Conservation (phyloP, 2,797 vertebrate genomes). For the Tauraco hartlaubi region DNA sequence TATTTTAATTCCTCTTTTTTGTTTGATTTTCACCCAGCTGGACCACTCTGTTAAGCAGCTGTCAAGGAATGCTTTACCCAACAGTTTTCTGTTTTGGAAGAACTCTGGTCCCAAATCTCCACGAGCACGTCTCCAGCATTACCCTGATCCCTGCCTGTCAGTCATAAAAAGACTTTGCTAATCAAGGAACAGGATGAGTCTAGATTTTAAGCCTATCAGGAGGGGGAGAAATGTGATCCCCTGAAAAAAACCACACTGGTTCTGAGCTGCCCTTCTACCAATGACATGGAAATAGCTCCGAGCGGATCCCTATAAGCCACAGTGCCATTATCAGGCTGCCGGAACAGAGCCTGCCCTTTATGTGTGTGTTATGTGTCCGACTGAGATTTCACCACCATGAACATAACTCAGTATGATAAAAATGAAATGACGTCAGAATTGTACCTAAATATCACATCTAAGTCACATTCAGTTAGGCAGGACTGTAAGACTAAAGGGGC, state of each 20-base stretch:
- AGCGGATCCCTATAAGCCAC: not conserved
- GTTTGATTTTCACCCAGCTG: slow-evolving; percentile 47
- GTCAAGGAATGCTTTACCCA: slow-evolving; percentile 38
- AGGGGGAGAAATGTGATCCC: not conserved
- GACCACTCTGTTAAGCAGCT: slow-evolving; percentile 14
- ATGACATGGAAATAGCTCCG: not conserved
- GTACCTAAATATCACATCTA: not conserved
- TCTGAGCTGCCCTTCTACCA: not conserved
- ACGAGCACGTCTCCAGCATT: not conserved
- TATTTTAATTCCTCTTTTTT: slow-evolving; percentile 44
- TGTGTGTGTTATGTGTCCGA: not conserved
- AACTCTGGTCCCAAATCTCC: not conserved
- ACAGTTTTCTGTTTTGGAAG: not conserved
- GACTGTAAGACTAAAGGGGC: not conserved
- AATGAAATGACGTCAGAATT: not conserved
- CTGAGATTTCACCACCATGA: not conserved
- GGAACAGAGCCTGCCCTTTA: not conserved
- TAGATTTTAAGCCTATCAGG: not conserved
- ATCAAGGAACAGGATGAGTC: not conserved
- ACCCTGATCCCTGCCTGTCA: not conserved
- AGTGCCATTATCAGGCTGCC: not conserved
- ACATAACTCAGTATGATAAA: not conserved
- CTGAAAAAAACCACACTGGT: not conserved
- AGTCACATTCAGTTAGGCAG: not conserved
- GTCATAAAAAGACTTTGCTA: not conserved